Conservation (phyloP, 2,113 vertebrate genomes). For the Eptatretus burgeri region DNA sequence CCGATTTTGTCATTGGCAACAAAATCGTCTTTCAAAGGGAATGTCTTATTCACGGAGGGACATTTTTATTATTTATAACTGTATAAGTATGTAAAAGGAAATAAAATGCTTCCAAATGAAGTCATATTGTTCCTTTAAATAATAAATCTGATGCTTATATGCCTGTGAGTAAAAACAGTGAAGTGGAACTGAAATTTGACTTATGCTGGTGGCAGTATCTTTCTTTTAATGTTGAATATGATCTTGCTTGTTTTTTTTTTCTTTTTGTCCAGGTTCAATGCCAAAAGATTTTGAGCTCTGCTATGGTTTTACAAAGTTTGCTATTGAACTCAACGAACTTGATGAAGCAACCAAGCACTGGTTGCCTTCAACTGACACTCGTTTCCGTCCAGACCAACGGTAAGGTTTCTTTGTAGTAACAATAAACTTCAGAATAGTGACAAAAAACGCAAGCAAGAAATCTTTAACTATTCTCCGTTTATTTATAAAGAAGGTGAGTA, state of each 20-base stretch:
- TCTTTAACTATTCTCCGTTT: not conserved
- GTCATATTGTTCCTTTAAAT: not conserved
- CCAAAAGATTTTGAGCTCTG: constrained; percentile 31
- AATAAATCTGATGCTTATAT: not conserved
- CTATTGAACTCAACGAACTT: constrained; percentile 53
- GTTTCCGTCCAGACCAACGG: constrained; percentile 61
- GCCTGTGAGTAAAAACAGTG: not conserved
- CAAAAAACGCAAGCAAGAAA: not conserved
- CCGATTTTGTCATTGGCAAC: no score
- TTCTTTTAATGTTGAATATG: not conserved
- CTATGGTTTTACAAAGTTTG: constrained; percentile 52
- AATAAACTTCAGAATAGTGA: not conserved
- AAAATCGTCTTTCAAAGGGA: no score
- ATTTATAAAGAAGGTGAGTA: not conserved
- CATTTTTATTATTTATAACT: no score
- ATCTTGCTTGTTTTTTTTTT: not conserved
- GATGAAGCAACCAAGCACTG: constrained; percentile 24
- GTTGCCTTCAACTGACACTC: constrained; percentile 42
- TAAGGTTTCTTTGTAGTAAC: constrained; percentile 12
- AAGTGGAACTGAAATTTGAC: not conserved
- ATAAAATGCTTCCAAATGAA: not conserved
- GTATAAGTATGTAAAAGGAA: not conserved
- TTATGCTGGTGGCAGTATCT: not conserved
- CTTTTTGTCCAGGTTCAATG: constrained; percentile 25
- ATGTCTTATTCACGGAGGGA: no score